A percentile compares a stretch with the other conserved stretches of the same genome.
Evolutionary conservation across 1,140 invertebrate species (phyloP).

Genomic region (Oedothorax gibbosus): DNA sequence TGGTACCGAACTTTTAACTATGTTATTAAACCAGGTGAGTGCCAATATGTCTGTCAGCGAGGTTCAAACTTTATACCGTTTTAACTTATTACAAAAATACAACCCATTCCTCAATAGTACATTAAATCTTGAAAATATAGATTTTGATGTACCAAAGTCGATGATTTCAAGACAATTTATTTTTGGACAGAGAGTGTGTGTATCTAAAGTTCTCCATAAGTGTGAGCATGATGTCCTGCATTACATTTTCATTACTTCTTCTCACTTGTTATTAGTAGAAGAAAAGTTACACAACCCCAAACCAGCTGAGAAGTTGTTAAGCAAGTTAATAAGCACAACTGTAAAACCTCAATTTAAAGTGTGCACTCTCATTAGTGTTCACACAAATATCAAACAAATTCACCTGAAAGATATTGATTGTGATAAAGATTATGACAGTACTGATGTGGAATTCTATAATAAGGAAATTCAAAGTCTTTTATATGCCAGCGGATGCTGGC

Average conservation of each 20-base stretch:
- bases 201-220: constrained; percentile 50
- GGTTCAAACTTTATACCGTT: constrained; percentile 16
- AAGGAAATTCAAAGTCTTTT: constrained; percentile 18
- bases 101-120: constrained; percentile 41
- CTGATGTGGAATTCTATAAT: not conserved
- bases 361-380: constrained; percentile 44
- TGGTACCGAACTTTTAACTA: constrained; percentile 22
- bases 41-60: constrained; percentile 3
- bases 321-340: not conserved
- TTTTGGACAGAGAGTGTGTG: constrained; percentile 35
- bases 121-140: constrained; percentile 21
- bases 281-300: constrained; percentile 32
- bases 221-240: constrained; percentile 37
- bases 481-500: constrained; percentile 39
- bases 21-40: constrained; percentile 8
- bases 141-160: not conserved
- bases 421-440: not conserved
- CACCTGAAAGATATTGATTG: constrained; percentile 41
- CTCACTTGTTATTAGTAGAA: constrained; percentile 47
- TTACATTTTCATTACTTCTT: constrained; percentile 50
- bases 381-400: constrained; percentile 53
- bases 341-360: constrained; percentile 40
- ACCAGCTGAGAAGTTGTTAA: not conserved
- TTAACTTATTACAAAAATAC: not conserved
- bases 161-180: constrained; percentile 35